Evolutionary conservation across 2,888 invertebrate species (phyloP), one percentile per base, ranked within the genome.

Genomic region (Callyntrura guangdongensis): DNA sequence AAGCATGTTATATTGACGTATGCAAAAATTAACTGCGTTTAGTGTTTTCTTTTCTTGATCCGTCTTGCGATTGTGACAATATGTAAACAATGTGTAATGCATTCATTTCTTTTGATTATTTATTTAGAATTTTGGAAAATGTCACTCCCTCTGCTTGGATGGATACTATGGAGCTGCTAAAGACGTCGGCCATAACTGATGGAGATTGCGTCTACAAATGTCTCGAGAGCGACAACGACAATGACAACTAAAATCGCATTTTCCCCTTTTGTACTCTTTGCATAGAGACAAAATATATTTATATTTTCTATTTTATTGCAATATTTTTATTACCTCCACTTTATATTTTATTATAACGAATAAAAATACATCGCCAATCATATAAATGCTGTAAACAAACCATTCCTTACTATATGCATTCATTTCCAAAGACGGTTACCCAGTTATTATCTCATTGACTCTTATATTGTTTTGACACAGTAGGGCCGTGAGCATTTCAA

Each of bases 1-100:
- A 94, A 94, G 27, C 92, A 94, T 17, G 69, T 93, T 22, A 90
- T 94, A 47, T 89, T 94, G 82, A 91, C 92, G 94, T 94, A 93
- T 92, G 93, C 49, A 22, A 59, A n/a, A 59, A 69, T 49, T 14
- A 56, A 1, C 17, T 9, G 8, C n/a, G 14, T 72, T 69, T 59
- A 59, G 2, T 2, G 6, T 6, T 6, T 59, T 17, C 59, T 67
- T 47, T 12, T 49, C 9, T 49, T 20, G 47, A 47, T 74, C 12
- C 4, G 3, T 36, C 3, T n/a, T 47, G 20, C 14, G 22, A 45
- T 53, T 1, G 14, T 4, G 74, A 64, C 5, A 79, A n/a, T n/a
- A n/a, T n/a, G 36, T 11, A 47, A 56, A 0, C 59, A 6, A 49
- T 47, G n/a, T 11, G 5, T 36, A 36, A 36, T 9, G 56, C 25